Conservation (phyloP, 2,888 invertebrate species). For the Sphecodes monilicornis region DNA sequence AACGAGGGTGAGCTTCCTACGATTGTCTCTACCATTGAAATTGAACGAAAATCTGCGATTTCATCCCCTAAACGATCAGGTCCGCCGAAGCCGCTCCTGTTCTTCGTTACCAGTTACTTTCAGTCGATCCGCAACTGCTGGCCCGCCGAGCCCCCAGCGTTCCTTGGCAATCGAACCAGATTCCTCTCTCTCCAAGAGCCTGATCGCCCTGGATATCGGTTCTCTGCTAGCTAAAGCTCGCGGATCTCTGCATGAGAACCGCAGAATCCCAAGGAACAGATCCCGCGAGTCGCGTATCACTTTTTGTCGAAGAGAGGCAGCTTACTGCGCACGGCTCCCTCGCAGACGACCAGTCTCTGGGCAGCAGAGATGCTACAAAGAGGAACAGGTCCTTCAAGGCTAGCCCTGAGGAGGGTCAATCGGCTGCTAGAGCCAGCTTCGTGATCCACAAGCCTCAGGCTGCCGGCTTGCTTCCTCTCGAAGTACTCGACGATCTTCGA, state of each 20-base stretch:
- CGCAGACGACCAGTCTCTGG: constrained; percentile 91
- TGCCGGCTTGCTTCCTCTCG: constrained; percentile 88
- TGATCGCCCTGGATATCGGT: not conserved
- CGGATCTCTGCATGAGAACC: not conserved
- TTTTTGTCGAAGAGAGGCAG: constrained; percentile 93
- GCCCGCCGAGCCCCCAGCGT: constrained; percentile 18
- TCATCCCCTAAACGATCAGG: not conserved
- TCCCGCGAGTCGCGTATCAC: constrained; percentile 76
- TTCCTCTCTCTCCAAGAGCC: not conserved
- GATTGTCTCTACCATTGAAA: not conserved
- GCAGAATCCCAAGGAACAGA: constrained; percentile 56
- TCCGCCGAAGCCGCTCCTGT: constrained; percentile 29
- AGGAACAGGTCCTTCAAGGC: constrained; percentile 80
- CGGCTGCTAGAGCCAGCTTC: constrained; percentile 77
- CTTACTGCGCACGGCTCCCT: constrained; percentile 94
- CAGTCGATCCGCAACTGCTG: constrained; percentile 6
- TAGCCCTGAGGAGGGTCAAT: constrained; percentile 80
- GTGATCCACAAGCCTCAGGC: constrained; percentile 77
- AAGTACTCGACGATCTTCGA: constrained; percentile 95
- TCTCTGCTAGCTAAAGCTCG: not conserved
- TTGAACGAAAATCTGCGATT: not conserved
- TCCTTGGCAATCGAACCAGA: not conserved
- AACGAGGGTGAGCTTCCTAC: not conserved
- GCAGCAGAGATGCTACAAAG: constrained; percentile 86
- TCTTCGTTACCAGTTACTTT: constrained; percentile 7